phyloP scores from a whole-genome alignment of 2,797 vertebrate genomes.

The Pseudotriccus pelzelni region DNA sequence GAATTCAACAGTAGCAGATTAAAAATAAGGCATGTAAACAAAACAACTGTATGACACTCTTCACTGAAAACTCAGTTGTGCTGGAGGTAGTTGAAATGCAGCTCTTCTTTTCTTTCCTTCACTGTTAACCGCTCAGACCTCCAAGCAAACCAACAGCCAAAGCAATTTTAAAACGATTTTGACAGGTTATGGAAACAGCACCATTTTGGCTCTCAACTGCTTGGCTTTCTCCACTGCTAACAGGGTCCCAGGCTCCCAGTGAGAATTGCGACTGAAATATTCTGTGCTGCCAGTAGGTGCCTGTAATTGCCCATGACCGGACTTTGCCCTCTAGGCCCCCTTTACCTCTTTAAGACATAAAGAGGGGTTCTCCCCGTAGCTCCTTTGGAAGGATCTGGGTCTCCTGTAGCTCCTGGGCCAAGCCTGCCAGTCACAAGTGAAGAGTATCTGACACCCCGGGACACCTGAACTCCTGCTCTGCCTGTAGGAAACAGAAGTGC shows the following conservation, averaged over 20 bases:
- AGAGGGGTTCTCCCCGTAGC: neutral
- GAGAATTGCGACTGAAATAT: neutral
- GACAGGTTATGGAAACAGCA: neutral
- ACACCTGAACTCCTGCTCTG: neutral
- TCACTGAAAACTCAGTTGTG: neutral
- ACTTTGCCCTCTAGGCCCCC: neutral
- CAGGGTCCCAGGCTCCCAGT: neutral
- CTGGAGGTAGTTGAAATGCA: neutral
- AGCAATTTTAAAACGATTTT: neutral
- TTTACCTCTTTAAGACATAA: neutral
- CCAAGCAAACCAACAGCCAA: neutral
- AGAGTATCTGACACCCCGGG: neutral
- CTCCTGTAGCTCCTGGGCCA: neutral
- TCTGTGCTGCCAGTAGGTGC: neutral
- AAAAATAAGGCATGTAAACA: neutral
- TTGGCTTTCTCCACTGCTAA: neutral
- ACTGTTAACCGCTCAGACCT: neutral
- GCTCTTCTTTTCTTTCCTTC: neutral
- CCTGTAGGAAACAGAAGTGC: neutral
- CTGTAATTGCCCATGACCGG: too few species aligned
- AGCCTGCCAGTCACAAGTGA: neutral
- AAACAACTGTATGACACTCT: neutral
- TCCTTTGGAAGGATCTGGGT: neutral
- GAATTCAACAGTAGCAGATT: neutral
- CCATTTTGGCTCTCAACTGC: neutral